These are phyloP conservation scores for Xerus rutilus DNA, from an alignment of 2,797 vertebrate species.

Conservation along the genomic window DNA sequence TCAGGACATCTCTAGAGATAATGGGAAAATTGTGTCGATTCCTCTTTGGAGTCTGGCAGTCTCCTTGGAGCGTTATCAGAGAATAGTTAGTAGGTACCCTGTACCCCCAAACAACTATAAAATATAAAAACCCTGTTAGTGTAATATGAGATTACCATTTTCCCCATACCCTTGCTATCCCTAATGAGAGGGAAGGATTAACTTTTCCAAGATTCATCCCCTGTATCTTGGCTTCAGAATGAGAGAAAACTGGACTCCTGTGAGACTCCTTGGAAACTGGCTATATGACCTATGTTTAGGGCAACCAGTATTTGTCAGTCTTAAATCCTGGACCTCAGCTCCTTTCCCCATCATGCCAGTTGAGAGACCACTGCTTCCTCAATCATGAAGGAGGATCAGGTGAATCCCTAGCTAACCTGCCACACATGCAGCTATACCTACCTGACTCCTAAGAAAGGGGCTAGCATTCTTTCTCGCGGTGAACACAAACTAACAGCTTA, in stretches of 20 bases:
- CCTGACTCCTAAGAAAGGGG: not conserved
- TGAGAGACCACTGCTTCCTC: not conserved
- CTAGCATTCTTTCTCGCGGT: not conserved
- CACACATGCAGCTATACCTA: not conserved
- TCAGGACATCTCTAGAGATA: not conserved
- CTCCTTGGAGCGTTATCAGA: not conserved
- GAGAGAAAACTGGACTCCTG: not conserved
- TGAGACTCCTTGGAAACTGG: not conserved
- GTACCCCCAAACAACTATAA: not conserved
- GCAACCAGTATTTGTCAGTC: not conserved
- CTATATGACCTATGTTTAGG: not conserved
- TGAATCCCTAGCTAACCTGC: conserved; percentile 3
- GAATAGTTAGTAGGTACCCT: not conserved
- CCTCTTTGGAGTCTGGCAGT: not conserved
- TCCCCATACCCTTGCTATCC: not conserved
- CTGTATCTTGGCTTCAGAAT: not conserved
- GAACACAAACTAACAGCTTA: not conserved
- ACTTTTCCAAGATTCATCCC: not conserved
- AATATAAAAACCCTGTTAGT: not conserved
- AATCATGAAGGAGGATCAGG: not conserved
- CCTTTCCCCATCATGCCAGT: not conserved
- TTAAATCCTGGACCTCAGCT: not conserved
- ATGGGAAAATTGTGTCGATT: not conserved
- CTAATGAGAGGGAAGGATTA: not conserved
- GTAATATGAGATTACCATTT: not conserved